phyloP scores from a whole-genome alignment of 2,797 vertebrate species.

The Cirrhinus molitorella region DNA sequence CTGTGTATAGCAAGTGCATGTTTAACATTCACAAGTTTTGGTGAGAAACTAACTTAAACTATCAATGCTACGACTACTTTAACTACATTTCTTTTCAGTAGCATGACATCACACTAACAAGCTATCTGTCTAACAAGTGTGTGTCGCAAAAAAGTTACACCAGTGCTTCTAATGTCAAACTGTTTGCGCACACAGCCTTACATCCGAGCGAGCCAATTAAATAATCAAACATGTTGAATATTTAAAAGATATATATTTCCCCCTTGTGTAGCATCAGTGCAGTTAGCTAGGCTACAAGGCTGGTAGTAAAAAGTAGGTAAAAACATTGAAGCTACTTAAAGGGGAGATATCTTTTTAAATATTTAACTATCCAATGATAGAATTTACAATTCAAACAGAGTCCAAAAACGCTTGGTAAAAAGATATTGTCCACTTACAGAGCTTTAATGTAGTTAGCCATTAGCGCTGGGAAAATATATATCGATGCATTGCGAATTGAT shows the following conservation, averaged over 20 bases:
- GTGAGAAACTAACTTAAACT: not conserved
- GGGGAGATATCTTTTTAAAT: not conserved
- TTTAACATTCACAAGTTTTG: not conserved
- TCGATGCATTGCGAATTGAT: no score
- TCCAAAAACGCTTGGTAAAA: not conserved
- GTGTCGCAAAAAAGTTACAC: not conserved
- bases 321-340: not conserved
- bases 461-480: no score
- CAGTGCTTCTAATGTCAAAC: not conserved
- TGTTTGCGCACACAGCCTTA: not conserved
- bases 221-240: not conserved
- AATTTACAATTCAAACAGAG: not conserved
- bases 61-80: not conserved
- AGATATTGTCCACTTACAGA: not conserved
- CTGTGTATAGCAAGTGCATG: not conserved
- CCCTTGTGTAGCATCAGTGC: not conserved
- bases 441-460: not conserved
- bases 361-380: not conserved
- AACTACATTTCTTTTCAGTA: not conserved
- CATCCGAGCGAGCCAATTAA: not conserved
- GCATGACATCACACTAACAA: not conserved
- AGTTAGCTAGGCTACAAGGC: not conserved
- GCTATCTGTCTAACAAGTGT: not conserved
- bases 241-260: not conserved
- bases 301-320: not conserved